phyloP scores from a whole-genome alignment of 2,888 invertebrate genomes.

The Venusia cambrica region DNA sequence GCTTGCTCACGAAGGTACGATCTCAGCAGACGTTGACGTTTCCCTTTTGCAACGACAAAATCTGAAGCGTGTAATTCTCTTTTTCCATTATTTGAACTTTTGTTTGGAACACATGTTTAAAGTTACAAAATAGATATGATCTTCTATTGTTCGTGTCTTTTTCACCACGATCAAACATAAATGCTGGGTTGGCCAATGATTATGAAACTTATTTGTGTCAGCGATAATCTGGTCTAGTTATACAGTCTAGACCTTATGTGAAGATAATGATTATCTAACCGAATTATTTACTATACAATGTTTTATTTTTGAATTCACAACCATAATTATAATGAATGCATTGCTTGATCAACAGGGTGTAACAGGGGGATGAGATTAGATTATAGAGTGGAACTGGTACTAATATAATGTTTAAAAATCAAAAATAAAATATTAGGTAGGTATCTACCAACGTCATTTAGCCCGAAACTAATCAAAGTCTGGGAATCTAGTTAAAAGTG shows the following conservation, averaged over 20 bases:
- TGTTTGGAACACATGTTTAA: slow-evolving; percentile 1
- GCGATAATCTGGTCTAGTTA: slow-evolving; percentile 10
- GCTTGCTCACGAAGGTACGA: too few species aligned
- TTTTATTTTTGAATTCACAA: slow-evolving; percentile 4
- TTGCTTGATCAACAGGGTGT: too few species aligned
- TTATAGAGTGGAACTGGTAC: too few species aligned
- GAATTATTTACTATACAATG: slow-evolving; percentile 2
- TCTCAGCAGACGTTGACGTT: too few species aligned
- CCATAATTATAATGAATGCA: too few species aligned
- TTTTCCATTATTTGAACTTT: background rate
- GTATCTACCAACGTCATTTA: too few species aligned
- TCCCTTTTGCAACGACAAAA: too few species aligned
- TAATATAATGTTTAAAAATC: too few species aligned
- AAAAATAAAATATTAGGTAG: too few species aligned
- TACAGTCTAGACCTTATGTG: slow-evolving; percentile 6
- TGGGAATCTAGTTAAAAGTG: too few species aligned
- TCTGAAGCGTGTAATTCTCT: background rate
- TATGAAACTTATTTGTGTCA: slow-evolving; percentile 12
- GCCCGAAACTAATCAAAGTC: too few species aligned
- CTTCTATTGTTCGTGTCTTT: slow-evolving; percentile 26
- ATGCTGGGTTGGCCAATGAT: slow-evolving; percentile 13
- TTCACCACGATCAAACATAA: slow-evolving; percentile 18
- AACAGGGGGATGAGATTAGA: too few species aligned
- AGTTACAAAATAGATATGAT: slow-evolving; percentile 18
- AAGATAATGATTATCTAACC: slow-evolving; percentile 13